Base-by-base conservation (phyloP, 2,113 vertebrate species). In the Edolisoma coerulescens region DNA sequence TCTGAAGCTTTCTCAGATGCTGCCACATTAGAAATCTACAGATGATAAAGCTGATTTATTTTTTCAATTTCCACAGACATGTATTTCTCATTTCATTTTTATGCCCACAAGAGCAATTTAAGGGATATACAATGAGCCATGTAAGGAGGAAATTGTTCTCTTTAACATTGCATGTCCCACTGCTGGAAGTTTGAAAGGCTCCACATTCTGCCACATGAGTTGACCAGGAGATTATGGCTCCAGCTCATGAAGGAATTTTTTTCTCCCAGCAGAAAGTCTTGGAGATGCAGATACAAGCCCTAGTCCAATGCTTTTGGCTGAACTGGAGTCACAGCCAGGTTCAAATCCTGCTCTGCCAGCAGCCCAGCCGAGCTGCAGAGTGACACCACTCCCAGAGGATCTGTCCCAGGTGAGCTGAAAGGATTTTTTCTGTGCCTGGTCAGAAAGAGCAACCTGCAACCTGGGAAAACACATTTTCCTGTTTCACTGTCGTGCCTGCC, bases 221-320 rank as follows among this genome's bases (percentile, higher is more conserved):
- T 93, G 56, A 28, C 9, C 1, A 0, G 53, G 54, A 70, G 6
- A 33, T 78, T 42, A 23, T 52, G 63, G 26, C 20, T 89, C 8
- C n/a, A 81, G 15, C n/a, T 91, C 71, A 83, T 30, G 32, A 57
- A 52, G 24, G 35, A 80, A 2, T 68, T 89, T 68, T 90, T 74
- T 50, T 84, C 35, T 86, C 84, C 52, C 76, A 97, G 97, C 93
- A 96, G 92, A 75, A 87, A 33, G 84, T 90, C 70, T 32, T 89
- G 95, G 86, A 97, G 95, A 89, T 76, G 91, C 68, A 57, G 95
- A 84, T 94, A 53, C 39, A 28, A 98, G 95, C 87, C 69, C 11
- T 33, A 97, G 98, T 56, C 98, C 97, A 32, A 96, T 98, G 98
- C 96, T 96, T 95, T 78, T 98, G 91, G 69, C 74, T 17, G 97